Percentiles rank a stretch among this genome's conserved stretches.
Conservation (phyloP, 30 jellyfish, hydroid and myxozoan genomes). For the Mastigias papua region DNA sequence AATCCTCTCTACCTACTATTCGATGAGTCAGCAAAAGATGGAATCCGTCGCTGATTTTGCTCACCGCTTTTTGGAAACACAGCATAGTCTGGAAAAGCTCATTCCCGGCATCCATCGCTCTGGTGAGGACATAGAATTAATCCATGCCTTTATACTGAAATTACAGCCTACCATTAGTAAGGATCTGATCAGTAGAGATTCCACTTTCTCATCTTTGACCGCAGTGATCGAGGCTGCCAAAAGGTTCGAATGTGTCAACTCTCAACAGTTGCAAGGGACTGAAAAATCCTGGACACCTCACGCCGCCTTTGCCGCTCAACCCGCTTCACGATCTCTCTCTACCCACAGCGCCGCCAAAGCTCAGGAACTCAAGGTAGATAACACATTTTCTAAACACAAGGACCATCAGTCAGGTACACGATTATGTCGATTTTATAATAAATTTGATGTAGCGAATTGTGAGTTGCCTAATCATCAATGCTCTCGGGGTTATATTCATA, state of each 20-base stretch:
- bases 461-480: neutral
- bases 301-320: neutral
- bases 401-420: neutral
- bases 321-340: neutral
- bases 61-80: slow-evolving; percentile 35
- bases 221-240: slow-evolving; percentile 45
- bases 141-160: slow-evolving; percentile 26
- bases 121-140: slow-evolving; percentile 15
- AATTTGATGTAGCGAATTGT: neutral
- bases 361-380: neutral
- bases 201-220: slow-evolving; percentile 1
- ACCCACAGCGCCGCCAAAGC: neutral
- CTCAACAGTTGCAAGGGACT: neutral
- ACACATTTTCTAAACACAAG: neutral
- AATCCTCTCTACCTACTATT: slow-evolving; percentile 15
- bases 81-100: slow-evolving; percentile 21
- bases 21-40: slow-evolving; percentile 15
- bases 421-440: neutral
- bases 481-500: neutral
- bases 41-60: slow-evolving; percentile 46
- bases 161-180: slow-evolving; percentile 24
- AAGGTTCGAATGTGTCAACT: neutral
- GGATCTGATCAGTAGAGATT: slow-evolving; percentile 32
- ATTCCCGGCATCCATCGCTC: slow-evolving; percentile 30
- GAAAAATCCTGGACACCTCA: neutral